Evolutionary conservation across 1,140 invertebrate species (phyloP), one percentile per base, ranked within the genome.

Genomic region (Sitodiplosis mosellana): DNA sequence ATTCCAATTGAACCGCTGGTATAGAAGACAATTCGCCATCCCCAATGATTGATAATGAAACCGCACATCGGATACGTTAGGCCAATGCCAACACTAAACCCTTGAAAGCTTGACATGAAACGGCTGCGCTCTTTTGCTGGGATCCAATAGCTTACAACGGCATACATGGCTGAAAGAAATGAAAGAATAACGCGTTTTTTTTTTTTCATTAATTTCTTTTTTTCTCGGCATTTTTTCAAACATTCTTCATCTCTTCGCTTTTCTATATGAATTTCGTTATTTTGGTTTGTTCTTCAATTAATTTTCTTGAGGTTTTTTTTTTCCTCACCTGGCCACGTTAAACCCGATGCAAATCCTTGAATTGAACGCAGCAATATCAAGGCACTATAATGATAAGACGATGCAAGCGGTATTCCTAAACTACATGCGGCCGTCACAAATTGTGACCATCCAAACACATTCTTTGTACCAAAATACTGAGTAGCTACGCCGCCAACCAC

Each of bases 281-380:
- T n/a, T n/a, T n/a, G n/a, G n/a, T n/a, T n/a, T n/a, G n/a, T n/a
- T n/a, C n/a, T n/a, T n/a, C n/a, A n/a, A n/a, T n/a, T n/a, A n/a
- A n/a, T n/a, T n/a, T n/a, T n/a, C n/a, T n/a, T n/a, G n/a, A n/a
- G n/a, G n/a, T n/a, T n/a, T n/a, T n/a, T n/a, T n/a, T n/a, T n/a
- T n/a, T n/a, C n/a, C n/a, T n/a, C n/a, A n/a, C n/a, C 80, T 22
- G 86, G 85, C 76, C 84, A 89, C 2, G 83, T 87, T 27, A 89
- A 69, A 43, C 86, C 85, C 51, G 75, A 78, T n/a, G 77, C 76
- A 50, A 77, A 71, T 27, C 77, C 77, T 66, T 80, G 77, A 37
- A 78, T 68, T 54, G 73, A 79, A 20, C 79, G 64, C 17, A 82
- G 59, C 7, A 69, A 60, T 49, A 81, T 78, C 38, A 81, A 69